These are phyloP conservation scores for Altica lythri DNA, from an alignment of 2,888 invertebrate species.

Conservation along the genomic window DNA sequence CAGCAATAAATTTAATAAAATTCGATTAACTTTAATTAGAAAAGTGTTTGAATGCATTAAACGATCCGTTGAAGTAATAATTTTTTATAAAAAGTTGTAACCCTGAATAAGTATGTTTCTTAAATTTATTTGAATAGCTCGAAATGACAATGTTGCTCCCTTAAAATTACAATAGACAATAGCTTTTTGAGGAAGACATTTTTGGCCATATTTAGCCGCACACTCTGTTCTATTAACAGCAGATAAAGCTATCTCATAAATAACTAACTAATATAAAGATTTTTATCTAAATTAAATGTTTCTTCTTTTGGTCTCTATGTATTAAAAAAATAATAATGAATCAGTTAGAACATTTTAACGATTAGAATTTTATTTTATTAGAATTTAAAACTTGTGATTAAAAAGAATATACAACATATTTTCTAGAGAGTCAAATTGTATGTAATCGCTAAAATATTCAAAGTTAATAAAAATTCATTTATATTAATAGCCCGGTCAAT, in stretches of 20 bases:
- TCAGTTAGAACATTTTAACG: conserved; percentile 1
- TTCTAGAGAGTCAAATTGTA: no score
- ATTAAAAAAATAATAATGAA: neutral
- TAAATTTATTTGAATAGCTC: conserved; percentile 41
- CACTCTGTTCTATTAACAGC: conserved; percentile 55
- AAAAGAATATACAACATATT: no score
- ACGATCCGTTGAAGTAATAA: no score
- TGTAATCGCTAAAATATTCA: no score
- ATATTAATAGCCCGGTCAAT: no score
- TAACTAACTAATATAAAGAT: conserved; percentile 26
- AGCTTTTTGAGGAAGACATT: conserved; percentile 56
- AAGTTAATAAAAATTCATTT: no score
- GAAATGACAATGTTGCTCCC: conserved; percentile 53
- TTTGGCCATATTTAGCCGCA: conserved; percentile 53
- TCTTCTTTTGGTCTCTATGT: conserved; percentile 20
- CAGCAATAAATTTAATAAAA: no score
- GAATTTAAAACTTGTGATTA: no score
- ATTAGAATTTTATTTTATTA: no score
- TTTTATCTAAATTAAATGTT: conserved; percentile 18
- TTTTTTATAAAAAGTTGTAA: conserved; percentile 18
- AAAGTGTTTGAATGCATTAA: no score
- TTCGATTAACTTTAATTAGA: no score
- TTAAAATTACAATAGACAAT: conserved; percentile 49
- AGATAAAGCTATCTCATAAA: conserved; percentile 46
- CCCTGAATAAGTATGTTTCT: neutral